Conservation (phyloP, 2,888 invertebrate species). For the Ernsta delagoae region DNA sequence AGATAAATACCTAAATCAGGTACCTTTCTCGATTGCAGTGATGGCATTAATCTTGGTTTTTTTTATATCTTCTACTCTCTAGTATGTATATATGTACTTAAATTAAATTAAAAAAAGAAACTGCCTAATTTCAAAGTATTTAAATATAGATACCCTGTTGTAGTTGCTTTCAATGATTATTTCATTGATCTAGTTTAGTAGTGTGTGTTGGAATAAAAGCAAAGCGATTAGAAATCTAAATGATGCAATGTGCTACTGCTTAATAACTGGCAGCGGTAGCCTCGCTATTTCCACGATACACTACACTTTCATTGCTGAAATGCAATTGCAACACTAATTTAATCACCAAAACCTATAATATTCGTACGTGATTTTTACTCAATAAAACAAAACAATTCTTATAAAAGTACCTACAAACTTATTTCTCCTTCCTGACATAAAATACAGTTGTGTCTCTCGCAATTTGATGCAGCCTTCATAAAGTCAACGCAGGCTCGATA, state of each 20-base stretch:
- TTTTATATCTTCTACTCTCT: not conserved
- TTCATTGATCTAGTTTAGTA: slow-evolving; percentile 28
- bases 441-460: not conserved
- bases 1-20: too few species aligned
- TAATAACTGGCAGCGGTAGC: slow-evolving; percentile 57
- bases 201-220: slow-evolving; percentile 30
- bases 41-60: too few species aligned
- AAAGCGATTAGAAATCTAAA: slow-evolving; percentile 40
- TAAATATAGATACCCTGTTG: slow-evolving; percentile 3
- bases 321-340: slow-evolving; percentile 48
- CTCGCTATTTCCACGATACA: slow-evolving; percentile 62
- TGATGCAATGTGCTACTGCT: slow-evolving; percentile 56
- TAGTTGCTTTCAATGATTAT: slow-evolving; percentile 6
- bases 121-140: slow-evolving; percentile 5
- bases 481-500: not conserved
- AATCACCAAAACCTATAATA: not conserved
- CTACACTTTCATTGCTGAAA: slow-evolving; percentile 55
- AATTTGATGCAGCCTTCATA: slow-evolving; percentile 1
- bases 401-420: too few species aligned
- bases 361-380: too few species aligned
- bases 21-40: too few species aligned
- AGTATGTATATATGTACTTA: too few species aligned
- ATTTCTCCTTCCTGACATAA: too few species aligned
- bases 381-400: too few species aligned
- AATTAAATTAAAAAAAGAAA: not conserved